A percentile compares a stretch with the other conserved stretches of the same genome.
These are phyloP conservation scores for Tridacna gigas DNA, from an alignment of 2,888 invertebrate species.

Conservation along the genomic window DNA sequence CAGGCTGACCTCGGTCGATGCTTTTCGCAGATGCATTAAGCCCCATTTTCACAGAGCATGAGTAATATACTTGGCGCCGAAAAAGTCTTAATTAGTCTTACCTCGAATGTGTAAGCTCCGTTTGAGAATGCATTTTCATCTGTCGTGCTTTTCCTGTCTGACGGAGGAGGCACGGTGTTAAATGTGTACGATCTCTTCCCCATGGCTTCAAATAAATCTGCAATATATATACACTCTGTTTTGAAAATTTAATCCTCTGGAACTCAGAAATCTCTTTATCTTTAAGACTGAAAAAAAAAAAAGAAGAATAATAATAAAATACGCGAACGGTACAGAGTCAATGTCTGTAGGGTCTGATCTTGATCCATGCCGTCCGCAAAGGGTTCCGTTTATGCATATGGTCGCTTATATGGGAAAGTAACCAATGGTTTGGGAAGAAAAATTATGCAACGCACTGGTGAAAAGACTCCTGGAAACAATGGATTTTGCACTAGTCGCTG, in stretches of 20 bases:
- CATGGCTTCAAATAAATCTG: not conserved
- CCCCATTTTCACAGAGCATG: too few relatives aligned
- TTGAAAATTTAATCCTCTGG: too few relatives aligned
- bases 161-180: not conserved
- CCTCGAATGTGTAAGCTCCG: not conserved
- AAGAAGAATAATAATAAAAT: too few relatives aligned
- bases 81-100: not conserved
- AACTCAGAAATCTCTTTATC: too few relatives aligned
- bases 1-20: too few relatives aligned
- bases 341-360: too few relatives aligned
- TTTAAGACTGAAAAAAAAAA: too few relatives aligned
- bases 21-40: too few relatives aligned
- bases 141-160: not conserved
- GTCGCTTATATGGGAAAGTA: not conserved
- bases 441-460: not conserved
- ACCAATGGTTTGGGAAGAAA: not conserved
- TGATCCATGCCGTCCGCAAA: too few relatives aligned
- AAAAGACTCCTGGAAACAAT: not conserved
- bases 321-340: too few relatives aligned
- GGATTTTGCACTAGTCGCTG: not conserved
- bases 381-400: too few relatives aligned
- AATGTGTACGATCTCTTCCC: slow-evolving; percentile 1
- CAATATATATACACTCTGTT: too few relatives aligned
- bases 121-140: not conserved
- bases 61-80: not conserved